Percentiles rank a stretch among this genome's conserved stretches.
phyloP scores from a whole-genome alignment of 2,113 vertebrate genomes.

The Microtus oregoni region DNA sequence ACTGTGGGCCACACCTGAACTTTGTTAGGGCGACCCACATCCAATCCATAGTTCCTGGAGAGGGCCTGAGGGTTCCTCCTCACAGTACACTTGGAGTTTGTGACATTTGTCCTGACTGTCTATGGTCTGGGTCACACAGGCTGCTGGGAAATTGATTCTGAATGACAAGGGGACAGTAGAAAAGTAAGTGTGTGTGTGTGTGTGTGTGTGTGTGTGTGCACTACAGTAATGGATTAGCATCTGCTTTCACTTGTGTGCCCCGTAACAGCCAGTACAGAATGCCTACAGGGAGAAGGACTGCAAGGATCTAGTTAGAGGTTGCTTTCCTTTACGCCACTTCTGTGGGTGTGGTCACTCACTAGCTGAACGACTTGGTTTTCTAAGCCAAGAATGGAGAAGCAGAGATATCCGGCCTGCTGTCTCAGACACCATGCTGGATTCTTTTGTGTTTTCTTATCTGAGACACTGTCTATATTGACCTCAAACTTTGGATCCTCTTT shows the following conservation, averaged over 20 bases:
- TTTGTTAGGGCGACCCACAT: neutral
- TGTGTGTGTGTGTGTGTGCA: neutral
- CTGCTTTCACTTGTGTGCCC: neutral
- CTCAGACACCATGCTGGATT: neutral
- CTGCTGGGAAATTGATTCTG: neutral
- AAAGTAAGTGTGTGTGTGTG: neutral
- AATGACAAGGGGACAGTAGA: neutral
- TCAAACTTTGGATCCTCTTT: neutral
- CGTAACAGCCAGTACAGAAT: neutral
- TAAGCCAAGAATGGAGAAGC: neutral
- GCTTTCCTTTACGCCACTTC: neutral
- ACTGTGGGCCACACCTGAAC: neutral
- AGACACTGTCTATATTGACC: neutral
- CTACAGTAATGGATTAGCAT: neutral
- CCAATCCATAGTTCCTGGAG: neutral
- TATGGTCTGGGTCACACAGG: neutral
- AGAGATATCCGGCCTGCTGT: neutral
- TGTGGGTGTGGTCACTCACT: neutral
- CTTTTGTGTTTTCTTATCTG: neutral
- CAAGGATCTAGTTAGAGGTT: neutral
- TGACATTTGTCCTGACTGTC: neutral
- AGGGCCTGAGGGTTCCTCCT: neutral
- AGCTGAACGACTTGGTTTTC: neutral
- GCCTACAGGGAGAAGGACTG: neutral
- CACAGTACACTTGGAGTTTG: rapidly evolving